A percentile compares a stretch with the other conserved stretches of the same genome.
Evolutionary conservation across 2,888 invertebrate genomes (phyloP).

Genomic region (Mesorhabditis spiculigera): DNA sequence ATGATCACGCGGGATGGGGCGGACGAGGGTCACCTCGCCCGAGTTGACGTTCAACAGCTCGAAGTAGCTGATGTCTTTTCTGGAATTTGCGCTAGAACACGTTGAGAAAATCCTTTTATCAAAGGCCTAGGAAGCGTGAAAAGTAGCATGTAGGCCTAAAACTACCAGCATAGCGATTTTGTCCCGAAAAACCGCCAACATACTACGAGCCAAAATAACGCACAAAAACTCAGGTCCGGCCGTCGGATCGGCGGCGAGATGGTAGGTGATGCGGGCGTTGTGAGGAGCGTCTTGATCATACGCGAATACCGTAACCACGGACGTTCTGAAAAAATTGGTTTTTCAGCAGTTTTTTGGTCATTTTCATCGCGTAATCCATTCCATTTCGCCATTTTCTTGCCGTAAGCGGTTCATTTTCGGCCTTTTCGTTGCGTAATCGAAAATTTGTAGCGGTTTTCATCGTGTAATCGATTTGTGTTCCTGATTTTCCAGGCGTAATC

Average conservation of each 20-base stretch:
- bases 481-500: too few species aligned
- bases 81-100: background rate
- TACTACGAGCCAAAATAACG: background rate
- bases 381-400: too few species aligned
- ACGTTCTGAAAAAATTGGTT: constrained; percentile 23
- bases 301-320: constrained; percentile 53
- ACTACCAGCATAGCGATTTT: too few species aligned
- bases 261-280: constrained; percentile 52
- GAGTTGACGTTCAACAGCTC: constrained; percentile 22
- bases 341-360: background rate
- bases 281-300: constrained; percentile 52
- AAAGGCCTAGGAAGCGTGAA: too few species aligned
- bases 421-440: too few species aligned
- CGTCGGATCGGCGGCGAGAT: constrained; percentile 38
- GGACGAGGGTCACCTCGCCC: constrained; percentile 41
- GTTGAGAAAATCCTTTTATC: too few species aligned
- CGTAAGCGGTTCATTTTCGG: too few species aligned
- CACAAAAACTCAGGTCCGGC: constrained; percentile 39
- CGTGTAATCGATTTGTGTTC: too few species aligned
- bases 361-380: background rate
- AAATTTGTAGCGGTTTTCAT: too few species aligned
- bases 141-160: too few species aligned
- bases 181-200: too few species aligned
- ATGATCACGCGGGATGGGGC: constrained; percentile 29
- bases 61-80: constrained; percentile 31